Evolutionary conservation across 1,140 invertebrate genomes (phyloP).

Genomic region (Cotesia typhae): DNA sequence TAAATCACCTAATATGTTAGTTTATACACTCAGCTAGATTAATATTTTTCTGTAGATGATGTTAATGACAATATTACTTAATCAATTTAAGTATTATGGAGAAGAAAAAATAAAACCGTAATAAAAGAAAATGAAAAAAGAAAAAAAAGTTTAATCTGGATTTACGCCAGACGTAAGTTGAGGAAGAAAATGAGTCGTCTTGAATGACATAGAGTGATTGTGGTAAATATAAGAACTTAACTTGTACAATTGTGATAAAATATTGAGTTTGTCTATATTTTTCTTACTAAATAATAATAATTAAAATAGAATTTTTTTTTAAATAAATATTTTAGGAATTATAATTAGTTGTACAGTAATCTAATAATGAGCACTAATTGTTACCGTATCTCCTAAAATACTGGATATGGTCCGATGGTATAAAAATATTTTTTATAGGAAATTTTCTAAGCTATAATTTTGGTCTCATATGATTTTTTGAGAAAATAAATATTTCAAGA

Average conservation of each 20-base stretch:
- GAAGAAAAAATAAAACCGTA: too few species aligned
- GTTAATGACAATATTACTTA: constrained; percentile 14
- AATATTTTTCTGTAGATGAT: constrained; percentile 12
- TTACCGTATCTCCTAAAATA: too few species aligned
- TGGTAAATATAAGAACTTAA: constrained; percentile 19
- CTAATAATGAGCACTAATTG: too few species aligned
- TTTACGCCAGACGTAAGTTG: constrained; percentile 18
- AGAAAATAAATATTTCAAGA: too few species aligned
- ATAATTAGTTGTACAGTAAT: too few species aligned
- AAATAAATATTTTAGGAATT: too few species aligned
- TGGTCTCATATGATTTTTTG: too few species aligned
- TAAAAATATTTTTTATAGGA: too few species aligned
- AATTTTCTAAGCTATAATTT: too few species aligned
- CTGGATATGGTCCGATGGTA: too few species aligned
- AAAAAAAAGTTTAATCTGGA: not conserved
- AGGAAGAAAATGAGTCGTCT: constrained; percentile 13
- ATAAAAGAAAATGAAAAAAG: not conserved
- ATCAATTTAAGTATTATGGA: not conserved
- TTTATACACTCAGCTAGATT: too few species aligned
- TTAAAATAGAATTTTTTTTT: too few species aligned
- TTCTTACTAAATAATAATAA: not conserved
- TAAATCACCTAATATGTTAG: not conserved
- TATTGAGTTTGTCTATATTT: constrained; percentile 21
- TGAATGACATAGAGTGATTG: constrained; percentile 19
- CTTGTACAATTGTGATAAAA: constrained; percentile 19